Conservation (phyloP, 2,797 vertebrate species). For the Pipistrellus nathusii region DNA sequence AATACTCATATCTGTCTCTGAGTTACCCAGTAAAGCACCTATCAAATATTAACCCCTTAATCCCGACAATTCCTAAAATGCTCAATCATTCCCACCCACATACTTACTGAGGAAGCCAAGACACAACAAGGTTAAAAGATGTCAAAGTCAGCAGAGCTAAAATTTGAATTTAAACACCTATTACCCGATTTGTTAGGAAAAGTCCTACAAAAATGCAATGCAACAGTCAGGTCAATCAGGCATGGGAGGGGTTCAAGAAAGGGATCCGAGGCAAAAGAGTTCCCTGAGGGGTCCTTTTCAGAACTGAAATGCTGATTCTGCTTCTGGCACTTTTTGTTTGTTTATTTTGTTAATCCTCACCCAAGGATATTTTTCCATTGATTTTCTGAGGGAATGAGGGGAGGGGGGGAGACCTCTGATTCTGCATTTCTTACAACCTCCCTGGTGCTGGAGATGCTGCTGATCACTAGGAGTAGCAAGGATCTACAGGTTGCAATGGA, state of each 20-base stretch:
- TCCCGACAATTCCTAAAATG: constrained; percentile 43
- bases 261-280: not conserved
- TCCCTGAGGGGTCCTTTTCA: not conserved
- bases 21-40: not conserved
- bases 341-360: no score
- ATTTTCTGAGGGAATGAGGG: no score
- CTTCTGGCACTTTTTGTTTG: not conserved
- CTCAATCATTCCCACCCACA: not conserved
- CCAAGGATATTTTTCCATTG: no score
- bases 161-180: constrained; percentile 46
- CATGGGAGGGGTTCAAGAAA: not conserved
- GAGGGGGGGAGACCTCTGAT: not conserved
- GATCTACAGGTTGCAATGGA: not conserved
- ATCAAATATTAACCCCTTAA: constrained; percentile 4
- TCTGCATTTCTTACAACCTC: not conserved
- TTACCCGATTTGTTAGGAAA: not conserved
- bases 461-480: not conserved
- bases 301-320: not conserved
- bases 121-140: not conserved
- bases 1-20: constrained; percentile 28
- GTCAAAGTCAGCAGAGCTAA: constrained; percentile 40
- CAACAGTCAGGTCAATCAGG: not conserved
- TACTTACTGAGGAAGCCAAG: not conserved
- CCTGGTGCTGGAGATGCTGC: not conserved
- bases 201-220: not conserved